Evolutionary conservation across 1,140 invertebrate species (phyloP).

Genomic region (Drosophila nigromelanica): DNA sequence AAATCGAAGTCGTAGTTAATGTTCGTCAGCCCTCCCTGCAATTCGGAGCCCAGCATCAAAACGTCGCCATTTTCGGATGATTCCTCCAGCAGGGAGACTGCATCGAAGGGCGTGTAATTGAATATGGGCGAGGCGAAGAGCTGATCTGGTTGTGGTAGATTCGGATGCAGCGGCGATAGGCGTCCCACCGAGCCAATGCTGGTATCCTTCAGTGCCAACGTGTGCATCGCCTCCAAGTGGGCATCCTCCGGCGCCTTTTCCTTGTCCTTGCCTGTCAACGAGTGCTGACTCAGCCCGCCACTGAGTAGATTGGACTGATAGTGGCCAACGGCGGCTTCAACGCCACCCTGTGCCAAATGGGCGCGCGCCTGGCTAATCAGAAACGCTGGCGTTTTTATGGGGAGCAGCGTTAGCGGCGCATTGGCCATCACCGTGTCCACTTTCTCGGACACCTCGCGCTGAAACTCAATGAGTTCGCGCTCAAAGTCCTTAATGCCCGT

Average conservation of each 20-base stretch:
- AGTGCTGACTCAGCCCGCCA: constrained; percentile 26
- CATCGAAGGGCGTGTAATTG: constrained; percentile 85
- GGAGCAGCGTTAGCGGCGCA: constrained; percentile 89
- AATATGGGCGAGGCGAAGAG: constrained; percentile 85
- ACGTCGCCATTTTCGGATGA: constrained; percentile 86
- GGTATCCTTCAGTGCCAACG: constrained; percentile 62
- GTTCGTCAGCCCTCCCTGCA: constrained; percentile 86
- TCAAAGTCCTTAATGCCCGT: constrained; percentile 86
- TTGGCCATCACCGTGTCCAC: constrained; percentile 87
- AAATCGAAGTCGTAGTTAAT: constrained; percentile 90
- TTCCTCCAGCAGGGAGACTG: constrained; percentile 85
- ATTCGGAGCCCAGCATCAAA: constrained; percentile 82
- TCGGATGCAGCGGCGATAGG: constrained; percentile 58
- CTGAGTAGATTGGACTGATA: constrained; percentile 70
- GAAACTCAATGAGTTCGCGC: constrained; percentile 88
- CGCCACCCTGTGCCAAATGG: constrained; percentile 42
- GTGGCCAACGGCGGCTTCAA: constrained; percentile 50
- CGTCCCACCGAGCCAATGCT: constrained; percentile 53
- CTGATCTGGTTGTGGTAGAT: constrained; percentile 78
- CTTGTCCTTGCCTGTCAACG: constrained; percentile 16
- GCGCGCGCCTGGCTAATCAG: constrained; percentile 68
- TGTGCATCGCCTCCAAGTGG: constrained; percentile 20
- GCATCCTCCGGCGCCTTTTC: constrained; percentile 27
- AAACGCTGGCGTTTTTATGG: constrained; percentile 87
- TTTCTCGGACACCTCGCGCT: constrained; percentile 88